Percentiles rank a stretch among this genome's conserved stretches.
Conservation (phyloP, 2,888 invertebrate species). For the Isotomurus palustris region DNA sequence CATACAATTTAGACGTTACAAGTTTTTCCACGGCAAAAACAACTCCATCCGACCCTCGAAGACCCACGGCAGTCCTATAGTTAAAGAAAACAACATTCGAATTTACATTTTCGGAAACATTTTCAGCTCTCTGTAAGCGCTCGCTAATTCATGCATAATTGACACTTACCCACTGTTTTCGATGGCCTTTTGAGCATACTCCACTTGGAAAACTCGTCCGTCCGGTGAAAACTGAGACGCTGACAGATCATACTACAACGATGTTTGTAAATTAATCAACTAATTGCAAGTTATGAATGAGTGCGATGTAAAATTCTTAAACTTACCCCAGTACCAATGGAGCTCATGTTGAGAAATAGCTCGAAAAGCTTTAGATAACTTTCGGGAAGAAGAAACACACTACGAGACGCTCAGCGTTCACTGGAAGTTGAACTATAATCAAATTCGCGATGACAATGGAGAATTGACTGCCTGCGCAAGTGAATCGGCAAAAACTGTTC, state of each 20-base stretch:
- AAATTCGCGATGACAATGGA: too few relatives aligned
- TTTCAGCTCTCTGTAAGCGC: not conserved
- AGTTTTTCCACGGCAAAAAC: conserved; percentile 97
- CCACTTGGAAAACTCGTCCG: conserved; percentile 98
- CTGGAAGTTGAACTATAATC: too few relatives aligned
- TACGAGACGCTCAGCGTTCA: too few relatives aligned
- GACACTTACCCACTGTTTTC: conserved; percentile 80
- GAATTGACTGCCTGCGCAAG: too few relatives aligned
- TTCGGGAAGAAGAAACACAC: not conserved
- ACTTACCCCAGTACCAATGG: conserved; percentile 91
- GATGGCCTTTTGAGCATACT: conserved; percentile 98
- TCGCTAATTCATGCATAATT: not conserved
- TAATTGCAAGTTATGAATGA: not conserved
- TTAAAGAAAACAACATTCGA: not conserved
- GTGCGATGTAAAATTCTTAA: not conserved
- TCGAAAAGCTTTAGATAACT: too few relatives aligned
- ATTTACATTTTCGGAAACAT: not conserved
- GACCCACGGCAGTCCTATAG: conserved; percentile 79
- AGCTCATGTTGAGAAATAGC: conserved; percentile 84
- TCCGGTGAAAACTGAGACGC: conserved; percentile 99
- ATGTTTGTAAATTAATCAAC: not conserved
- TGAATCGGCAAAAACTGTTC: too few relatives aligned
- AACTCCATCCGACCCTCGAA: conserved; percentile 92
- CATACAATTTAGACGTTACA: conserved; percentile 87
- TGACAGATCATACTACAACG: conserved; percentile 92